Percentiles rank a stretch among this genome's conserved stretches.
phyloP scores from a whole-genome alignment of 2,797 vertebrate genomes.

The Sorex maritimensis region DNA sequence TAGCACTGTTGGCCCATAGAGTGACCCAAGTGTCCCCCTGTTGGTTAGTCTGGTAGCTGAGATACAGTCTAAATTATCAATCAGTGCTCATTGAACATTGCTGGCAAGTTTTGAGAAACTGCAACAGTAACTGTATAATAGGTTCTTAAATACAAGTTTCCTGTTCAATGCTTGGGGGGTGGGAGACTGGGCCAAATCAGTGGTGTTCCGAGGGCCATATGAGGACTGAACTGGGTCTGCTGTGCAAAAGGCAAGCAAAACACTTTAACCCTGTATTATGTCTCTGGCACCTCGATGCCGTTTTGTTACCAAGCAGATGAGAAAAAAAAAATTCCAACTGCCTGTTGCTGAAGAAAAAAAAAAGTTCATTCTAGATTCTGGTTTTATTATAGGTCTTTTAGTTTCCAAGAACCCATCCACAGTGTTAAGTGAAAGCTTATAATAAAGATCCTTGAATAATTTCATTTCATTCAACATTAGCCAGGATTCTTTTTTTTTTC shows the following conservation, averaged over 20 bases:
- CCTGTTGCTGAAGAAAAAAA: too few species aligned
- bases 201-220: too few species aligned
- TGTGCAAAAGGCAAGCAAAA: too few species aligned
- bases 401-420: neutral
- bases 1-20: neutral
- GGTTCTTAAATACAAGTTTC: neutral
- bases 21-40: neutral
- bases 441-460: neutral
- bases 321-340: neutral
- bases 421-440: neutral
- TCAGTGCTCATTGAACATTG: neutral
- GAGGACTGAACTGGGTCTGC: too few species aligned
- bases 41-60: neutral
- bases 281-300: too few species aligned
- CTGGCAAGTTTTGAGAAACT: neutral
- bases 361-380: neutral
- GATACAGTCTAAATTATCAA: neutral
- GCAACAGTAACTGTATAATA: neutral
- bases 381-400: neutral
- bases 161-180: neutral
- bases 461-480: neutral
- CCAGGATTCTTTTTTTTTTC: too few species aligned
- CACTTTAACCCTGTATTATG: too few species aligned
- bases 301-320: neutral
- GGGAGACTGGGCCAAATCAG: too few species aligned